Evolutionary conservation across 1,140 invertebrate species (phyloP), one percentile per base, ranked within the genome.

Genomic region (Metopolophium dirhodum): DNA sequence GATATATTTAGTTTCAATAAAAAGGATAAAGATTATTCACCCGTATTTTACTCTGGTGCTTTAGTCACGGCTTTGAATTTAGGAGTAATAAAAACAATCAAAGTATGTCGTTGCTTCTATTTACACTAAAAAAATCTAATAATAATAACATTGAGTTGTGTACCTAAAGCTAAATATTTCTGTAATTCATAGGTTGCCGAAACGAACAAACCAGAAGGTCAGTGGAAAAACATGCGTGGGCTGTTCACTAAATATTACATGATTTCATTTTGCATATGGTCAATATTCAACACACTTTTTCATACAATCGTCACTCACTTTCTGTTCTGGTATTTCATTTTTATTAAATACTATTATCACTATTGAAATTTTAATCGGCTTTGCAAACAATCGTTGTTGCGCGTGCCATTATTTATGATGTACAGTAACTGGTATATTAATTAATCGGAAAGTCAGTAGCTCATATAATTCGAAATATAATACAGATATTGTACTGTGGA

Each of bases 21-120:
- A 83, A 94, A 95, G 0, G 94, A 96, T 47, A 98, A 98, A 95
- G 96, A 98, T 95, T 98, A 98, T 94, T 96, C 96, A 0, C 96
- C 97, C 86, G 96, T 97, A 57, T 98, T 98, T 95, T 97, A 97
- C 94, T 96, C 98, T 54, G 96, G 97, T 95, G 95, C 97, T 9
- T 95, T 97, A 2, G 96, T 97, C 45, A 95, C 98, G 94, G 94
- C 96, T 45, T 95, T 97, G 1, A 97, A 98, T 95, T 95, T 98
- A 37, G 94, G 97, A 7, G 96, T 97, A 0, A 97, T 97, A 0
- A 95, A 95, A 45, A 97, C 95, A 94, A 94, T 96, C 47, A 96
- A 95, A 94, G 94, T 95, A 94, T 49, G 57, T 23, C 57, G 57
- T 23, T 20, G 49, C 22, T 77, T 22, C 1, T 49, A 91, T 45